A percentile compares a stretch with the other conserved stretches of the same genome.
Evolutionary conservation across 2,888 invertebrate genomes (phyloP).

Genomic region (Cerastoderma edule): DNA sequence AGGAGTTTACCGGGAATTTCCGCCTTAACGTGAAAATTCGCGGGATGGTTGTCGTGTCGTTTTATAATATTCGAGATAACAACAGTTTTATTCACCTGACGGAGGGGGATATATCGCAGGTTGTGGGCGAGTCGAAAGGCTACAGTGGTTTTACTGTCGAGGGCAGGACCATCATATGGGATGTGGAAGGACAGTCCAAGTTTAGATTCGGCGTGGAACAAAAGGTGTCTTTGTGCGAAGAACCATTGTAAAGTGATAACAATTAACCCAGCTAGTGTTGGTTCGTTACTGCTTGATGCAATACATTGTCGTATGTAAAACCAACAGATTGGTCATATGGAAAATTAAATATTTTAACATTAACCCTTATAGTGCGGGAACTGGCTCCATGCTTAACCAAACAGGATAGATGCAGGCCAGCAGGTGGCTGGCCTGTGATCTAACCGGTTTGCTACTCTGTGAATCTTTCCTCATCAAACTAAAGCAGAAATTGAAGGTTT

Average conservation of each 20-base stretch:
- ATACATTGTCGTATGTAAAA: no score
- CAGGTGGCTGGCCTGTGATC: no score
- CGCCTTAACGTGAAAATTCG: conserved; percentile 78
- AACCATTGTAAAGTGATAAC: conserved; percentile 37
- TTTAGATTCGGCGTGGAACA: conserved; percentile 82
- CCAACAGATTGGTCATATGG: no score
- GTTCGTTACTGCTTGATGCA: no score
- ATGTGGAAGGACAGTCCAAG: conserved; percentile 75
- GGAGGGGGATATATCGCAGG: conserved; percentile 78
- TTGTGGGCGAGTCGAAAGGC: conserved; percentile 69
- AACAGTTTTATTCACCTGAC: conserved; percentile 82
- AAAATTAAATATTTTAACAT: no score
- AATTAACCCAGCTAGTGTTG: no score
- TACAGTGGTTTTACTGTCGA: conserved; percentile 63
- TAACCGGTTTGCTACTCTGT: no score
- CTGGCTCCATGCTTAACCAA: no score
- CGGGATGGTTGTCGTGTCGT: conserved; percentile 80
- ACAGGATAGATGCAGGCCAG: no score
- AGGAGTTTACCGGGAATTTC: conserved; percentile 84
- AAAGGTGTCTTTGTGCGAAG: conserved; percentile 80
- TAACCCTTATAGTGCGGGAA: no score
- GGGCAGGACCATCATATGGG: conserved; percentile 66
- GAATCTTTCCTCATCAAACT: no score
- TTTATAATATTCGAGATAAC: conserved; percentile 83
- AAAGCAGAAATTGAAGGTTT: no score